Percentiles rank a stretch among this genome's conserved stretches.
These are phyloP conservation scores for Acleris literana DNA, from an alignment of 2,888 invertebrate species.

Conservation along the genomic window DNA sequence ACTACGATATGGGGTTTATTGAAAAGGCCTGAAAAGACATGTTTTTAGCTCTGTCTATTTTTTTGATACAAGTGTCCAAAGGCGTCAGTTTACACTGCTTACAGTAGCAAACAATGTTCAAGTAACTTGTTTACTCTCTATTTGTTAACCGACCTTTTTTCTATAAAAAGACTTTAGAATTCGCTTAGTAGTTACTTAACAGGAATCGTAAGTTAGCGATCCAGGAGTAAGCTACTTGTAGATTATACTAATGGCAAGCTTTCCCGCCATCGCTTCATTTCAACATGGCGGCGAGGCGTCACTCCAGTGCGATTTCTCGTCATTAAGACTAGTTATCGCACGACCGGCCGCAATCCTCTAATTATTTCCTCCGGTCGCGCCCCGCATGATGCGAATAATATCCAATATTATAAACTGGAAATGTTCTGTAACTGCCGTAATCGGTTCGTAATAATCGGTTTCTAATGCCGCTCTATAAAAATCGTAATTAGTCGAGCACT, in stretches of 20 bases:
- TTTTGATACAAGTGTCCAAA: too few species aligned
- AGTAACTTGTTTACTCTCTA: too few species aligned
- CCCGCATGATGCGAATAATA: constrained; percentile 65
- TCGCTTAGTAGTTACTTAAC: too few species aligned
- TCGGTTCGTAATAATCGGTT: constrained; percentile 33
- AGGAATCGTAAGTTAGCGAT: background rate
- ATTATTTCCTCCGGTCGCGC: constrained; percentile 68
- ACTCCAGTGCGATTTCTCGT: constrained; percentile 64
- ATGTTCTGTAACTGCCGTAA: constrained; percentile 28
- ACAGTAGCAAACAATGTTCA: too few species aligned
- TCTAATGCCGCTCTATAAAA: constrained; percentile 32
- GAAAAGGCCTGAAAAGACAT: too few species aligned
- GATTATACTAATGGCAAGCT: constrained; percentile 61
- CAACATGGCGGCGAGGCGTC: constrained; percentile 63
- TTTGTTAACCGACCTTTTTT: too few species aligned
- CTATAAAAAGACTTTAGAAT: too few species aligned
- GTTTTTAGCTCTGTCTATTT: too few species aligned
- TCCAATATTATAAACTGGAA: constrained; percentile 70
- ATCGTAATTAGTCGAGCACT: constrained; percentile 30
- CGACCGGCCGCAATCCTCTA: constrained; percentile 74
- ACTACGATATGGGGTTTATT: too few species aligned
- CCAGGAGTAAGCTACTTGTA: constrained; percentile 6
- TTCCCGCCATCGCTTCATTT: constrained; percentile 64
- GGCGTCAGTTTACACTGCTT: too few species aligned
- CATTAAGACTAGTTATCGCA: constrained; percentile 77